phyloP scores from a whole-genome alignment of 2,113 vertebrate genomes.

The Serinus canaria region DNA sequence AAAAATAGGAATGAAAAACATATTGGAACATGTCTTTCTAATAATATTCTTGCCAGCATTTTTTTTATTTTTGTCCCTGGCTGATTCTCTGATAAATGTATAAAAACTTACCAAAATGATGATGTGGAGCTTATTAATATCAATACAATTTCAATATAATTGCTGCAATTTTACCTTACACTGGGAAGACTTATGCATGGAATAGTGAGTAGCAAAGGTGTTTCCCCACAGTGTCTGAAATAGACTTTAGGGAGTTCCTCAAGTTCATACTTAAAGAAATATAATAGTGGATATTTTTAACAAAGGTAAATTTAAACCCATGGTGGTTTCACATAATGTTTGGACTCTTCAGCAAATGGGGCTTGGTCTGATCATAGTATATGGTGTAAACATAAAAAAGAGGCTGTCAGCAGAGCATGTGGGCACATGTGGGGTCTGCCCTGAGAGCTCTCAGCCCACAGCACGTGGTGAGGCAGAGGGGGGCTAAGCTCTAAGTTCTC shows the following conservation, averaged over 20 bases:
- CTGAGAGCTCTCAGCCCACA: accelerated
- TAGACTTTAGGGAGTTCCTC: neutral
- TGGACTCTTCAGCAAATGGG: accelerated
- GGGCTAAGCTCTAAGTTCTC: neutral
- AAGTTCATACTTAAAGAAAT: neutral
- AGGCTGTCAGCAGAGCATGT: neutral
- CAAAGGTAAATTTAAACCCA: neutral
- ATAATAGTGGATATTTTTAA: neutral
- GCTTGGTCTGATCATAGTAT: neutral
- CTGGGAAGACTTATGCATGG: neutral
- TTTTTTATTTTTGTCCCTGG: neutral
- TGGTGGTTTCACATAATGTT: neutral
- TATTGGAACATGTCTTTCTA: neutral
- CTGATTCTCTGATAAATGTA: neutral
- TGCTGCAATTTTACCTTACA: neutral
- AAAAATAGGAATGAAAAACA: neutral
- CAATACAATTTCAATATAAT: neutral
- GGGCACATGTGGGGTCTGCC: neutral
- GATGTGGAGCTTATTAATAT: accelerated
- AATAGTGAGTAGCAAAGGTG: neutral
- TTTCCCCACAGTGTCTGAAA: neutral
- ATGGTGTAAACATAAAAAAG: neutral
- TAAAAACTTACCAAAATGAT: neutral
- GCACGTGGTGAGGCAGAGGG: neutral
- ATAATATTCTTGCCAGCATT: neutral